Evolutionary conservation across 2,888 invertebrate species (phyloP).

Genomic region (Ophion slaviceki): DNA sequence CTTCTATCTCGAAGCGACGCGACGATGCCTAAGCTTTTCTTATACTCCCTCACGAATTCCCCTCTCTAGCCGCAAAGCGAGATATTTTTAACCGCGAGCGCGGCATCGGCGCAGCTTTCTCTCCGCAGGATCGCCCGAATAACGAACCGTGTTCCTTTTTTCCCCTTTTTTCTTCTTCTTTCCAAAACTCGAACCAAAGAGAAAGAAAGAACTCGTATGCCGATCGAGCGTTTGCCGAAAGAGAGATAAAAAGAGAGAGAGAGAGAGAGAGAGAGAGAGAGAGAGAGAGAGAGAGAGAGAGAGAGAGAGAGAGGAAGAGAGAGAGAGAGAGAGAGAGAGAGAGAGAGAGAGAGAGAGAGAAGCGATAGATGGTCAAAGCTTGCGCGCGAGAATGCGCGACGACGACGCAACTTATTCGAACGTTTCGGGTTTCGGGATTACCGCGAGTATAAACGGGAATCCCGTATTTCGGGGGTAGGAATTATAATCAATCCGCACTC

Average conservation of each 20-base stretch:
- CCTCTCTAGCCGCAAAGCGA: conserved; percentile 59
- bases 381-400: conserved; percentile 42
- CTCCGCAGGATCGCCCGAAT: conserved; percentile 20
- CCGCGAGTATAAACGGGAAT: conserved; percentile 26
- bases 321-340: conserved; percentile 1
- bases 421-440: conserved; percentile 12
- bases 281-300: too few species aligned
- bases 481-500: conserved; percentile 20
- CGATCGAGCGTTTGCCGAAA: conserved; percentile 32
- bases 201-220: conserved; percentile 28
- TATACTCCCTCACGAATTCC: conserved; percentile 55
- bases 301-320: conserved; percentile 3
- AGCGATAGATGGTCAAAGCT: conserved; percentile 29
- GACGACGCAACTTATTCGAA: conserved; percentile 43
- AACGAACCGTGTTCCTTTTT: conserved; percentile 40
- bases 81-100: conserved; percentile 67
- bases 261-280: neutral
- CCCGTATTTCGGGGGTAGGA: conserved; percentile 35
- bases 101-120: conserved; percentile 25
- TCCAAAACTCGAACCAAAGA: conserved; percentile 18
- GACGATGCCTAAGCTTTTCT: conserved; percentile 56
- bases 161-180: neutral
- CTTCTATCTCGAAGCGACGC: conserved; percentile 53
- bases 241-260: conserved; percentile 10
- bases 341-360: too few species aligned